Base-by-base conservation (phyloP, 1,140 invertebrate genomes). In the Drosophila ogumai region DNA sequence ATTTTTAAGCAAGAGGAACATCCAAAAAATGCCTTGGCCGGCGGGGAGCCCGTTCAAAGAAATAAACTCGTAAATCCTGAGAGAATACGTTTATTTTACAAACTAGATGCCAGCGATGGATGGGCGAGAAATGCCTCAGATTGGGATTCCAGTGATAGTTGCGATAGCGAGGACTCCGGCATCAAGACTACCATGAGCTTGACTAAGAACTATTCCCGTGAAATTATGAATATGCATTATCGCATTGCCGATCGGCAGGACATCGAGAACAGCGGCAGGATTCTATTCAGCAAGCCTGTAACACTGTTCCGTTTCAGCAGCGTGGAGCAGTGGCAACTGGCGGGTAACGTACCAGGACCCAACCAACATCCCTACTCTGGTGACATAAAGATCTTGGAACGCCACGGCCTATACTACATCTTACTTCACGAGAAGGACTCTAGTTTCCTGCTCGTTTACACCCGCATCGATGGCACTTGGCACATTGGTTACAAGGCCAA, bases 371-470 rank as follows among this genome's bases (percentile, higher is more conserved):
- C 34, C 3, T 41, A 47, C 32, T 60, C 79, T 13, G 67, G 73
- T 1, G 7, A 40, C 6, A 65, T 85, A 34, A 47, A 74, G 31
- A 74, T 85, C 25, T 46, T 75, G 77, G 49, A 68, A 31, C 10
- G 34, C 10, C 31, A 13, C 0, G 40, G 55, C 3, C 22, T 25
- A 1, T 69, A 41, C 15, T 69, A 77, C 6, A 28, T 85, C 13
- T 19, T 85, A 1, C 55, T 85, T 1, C 75, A 68, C 46, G 73
- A 85, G 19, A 55, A 46, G n/a, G n/a, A 12, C 9, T 61, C 50
- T 0, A 12, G 19, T 1, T 19, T 77, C 3, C 31, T 85, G 12
- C 49, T 85, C 8, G 28, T 85, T 1, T 44, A 69, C 6, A 78
- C 60, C 31, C 56, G 44, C 2, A 43, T 85, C 15, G 38, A 66